These are phyloP conservation scores for Paracentrotus lividus DNA, from an alignment of 53 echinoderm and acorn worm species.

Conservation along the genomic window DNA sequence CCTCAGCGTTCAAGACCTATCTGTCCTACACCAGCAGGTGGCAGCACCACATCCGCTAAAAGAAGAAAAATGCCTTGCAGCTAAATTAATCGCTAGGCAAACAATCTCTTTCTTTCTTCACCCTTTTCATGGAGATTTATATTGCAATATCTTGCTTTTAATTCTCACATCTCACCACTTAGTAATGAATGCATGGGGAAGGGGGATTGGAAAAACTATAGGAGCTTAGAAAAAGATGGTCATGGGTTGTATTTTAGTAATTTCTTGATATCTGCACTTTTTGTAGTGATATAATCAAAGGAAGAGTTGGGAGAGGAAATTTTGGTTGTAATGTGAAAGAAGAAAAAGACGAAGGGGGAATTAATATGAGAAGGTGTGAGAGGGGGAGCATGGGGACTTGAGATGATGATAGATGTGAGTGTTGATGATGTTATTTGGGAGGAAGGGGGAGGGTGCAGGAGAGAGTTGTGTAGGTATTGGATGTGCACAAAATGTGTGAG, in stretches of 20 bases:
- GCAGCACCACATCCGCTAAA: not conserved
- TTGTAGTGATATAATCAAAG: conserved; percentile 28
- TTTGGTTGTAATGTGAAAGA: not conserved
- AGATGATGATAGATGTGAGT: conserved; percentile 32
- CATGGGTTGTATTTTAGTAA: not conserved
- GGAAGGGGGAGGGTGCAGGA: not conserved
- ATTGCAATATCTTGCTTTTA: conserved; percentile 16
- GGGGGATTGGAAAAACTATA: not conserved
- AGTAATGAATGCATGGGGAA: conserved; percentile 39
- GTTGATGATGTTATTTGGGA: conserved; percentile 26
- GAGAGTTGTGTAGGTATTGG: not conserved
- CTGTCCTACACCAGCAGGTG: conserved; percentile 39
- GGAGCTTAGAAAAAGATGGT: not conserved
- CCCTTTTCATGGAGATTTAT: not conserved
- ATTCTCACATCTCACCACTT: conserved; percentile 49
- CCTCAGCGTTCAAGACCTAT: not conserved
- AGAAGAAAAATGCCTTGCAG: conserved; percentile 52
- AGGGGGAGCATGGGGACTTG: conserved; percentile 16
- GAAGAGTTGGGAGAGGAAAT: no score
- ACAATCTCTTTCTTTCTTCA: not conserved
- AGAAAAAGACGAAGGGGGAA: not conserved
- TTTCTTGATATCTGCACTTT: conserved; percentile 33
- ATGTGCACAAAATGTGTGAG: not conserved
- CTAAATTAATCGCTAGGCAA: conserved; percentile 49
- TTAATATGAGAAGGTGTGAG: not conserved